phyloP scores from a whole-genome alignment of 2,113 vertebrate species.

The Danio rerio region DNA sequence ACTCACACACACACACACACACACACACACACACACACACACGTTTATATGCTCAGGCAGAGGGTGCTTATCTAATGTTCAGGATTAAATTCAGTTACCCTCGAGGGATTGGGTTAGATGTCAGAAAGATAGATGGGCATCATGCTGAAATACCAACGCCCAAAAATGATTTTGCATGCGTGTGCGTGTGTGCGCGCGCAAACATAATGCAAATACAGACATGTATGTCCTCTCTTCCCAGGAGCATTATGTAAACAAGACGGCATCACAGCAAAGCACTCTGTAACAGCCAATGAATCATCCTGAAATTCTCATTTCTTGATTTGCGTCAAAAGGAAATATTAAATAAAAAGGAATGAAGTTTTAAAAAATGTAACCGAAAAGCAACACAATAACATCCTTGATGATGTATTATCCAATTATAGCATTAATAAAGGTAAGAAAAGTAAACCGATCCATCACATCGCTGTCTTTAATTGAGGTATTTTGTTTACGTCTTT shows the following conservation, averaged over 20 bases:
- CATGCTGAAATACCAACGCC: constrained; percentile 69
- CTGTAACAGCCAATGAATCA: constrained; percentile 39
- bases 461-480: constrained; percentile 14
- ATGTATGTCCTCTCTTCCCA: constrained; percentile 55
- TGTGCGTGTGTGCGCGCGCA: constrained; percentile 47
- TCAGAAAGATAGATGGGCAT: constrained; percentile 84
- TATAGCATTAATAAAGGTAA: constrained; percentile 24
- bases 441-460: constrained; percentile 20
- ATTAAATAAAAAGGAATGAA: constrained; percentile 45
- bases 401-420: constrained; percentile 42
- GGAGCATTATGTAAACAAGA: constrained; percentile 60
- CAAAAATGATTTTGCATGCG: constrained; percentile 74
- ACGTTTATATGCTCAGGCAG: constrained; percentile 57
- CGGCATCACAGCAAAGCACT: constrained; percentile 45
- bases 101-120: constrained; percentile 84
- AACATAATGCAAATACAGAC: constrained; percentile 53
- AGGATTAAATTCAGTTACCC: constrained; percentile 83
- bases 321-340: constrained; percentile 37
- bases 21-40: constrained; percentile 39
- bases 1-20: constrained; percentile 32
- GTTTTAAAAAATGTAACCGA: constrained; percentile 40
- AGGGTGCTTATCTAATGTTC: constrained; percentile 82
- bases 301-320: constrained; percentile 47
- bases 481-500: background rate
- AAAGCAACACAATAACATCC: constrained; percentile 36